These are phyloP conservation scores for Bombus vancouverensis DNA, from an alignment of 1,140 invertebrate genomes.

Conservation along the genomic window DNA sequence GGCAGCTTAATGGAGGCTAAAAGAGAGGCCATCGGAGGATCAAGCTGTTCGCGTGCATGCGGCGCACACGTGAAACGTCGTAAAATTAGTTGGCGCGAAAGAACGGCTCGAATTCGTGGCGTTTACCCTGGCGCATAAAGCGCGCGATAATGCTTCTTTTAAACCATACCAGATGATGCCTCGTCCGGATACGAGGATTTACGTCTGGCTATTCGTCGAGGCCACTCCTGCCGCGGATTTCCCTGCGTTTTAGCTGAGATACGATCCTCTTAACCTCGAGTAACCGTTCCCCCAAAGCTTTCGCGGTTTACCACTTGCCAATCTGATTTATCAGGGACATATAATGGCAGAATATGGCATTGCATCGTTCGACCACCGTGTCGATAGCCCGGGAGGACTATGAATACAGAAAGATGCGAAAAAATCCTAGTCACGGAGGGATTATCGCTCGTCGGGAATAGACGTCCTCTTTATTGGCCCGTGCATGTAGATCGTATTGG, in stretches of 20 bases:
- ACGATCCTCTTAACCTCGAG: constrained; percentile 11
- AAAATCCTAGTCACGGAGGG: background rate
- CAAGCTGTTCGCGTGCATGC: constrained; percentile 19
- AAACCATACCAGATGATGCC: constrained; percentile 21
- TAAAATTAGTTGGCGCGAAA: constrained; percentile 46
- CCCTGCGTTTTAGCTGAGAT: background rate
- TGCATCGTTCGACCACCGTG: background rate
- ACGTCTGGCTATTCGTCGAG: background rate
- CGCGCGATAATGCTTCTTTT: constrained; percentile 28
- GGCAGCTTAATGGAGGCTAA: constrained; percentile 5
- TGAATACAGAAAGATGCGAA: background rate
- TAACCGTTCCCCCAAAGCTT: background rate
- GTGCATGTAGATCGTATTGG: background rate
- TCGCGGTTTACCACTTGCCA: background rate
- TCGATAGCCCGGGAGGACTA: background rate
- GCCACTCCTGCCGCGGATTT: constrained; percentile 17
- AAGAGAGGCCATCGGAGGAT: background rate
- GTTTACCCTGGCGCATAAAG: constrained; percentile 33
- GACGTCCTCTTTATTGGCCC: background rate
- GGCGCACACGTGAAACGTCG: constrained; percentile 2
- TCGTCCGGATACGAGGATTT: constrained; percentile 28
- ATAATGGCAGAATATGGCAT: background rate
- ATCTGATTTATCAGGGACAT: constrained; percentile 15
- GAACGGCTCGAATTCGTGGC: constrained; percentile 40
- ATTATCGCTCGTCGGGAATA: background rate